Base-by-base conservation (phyloP, 2,797 vertebrate species). In the Gymnopithys bicolor region DNA sequence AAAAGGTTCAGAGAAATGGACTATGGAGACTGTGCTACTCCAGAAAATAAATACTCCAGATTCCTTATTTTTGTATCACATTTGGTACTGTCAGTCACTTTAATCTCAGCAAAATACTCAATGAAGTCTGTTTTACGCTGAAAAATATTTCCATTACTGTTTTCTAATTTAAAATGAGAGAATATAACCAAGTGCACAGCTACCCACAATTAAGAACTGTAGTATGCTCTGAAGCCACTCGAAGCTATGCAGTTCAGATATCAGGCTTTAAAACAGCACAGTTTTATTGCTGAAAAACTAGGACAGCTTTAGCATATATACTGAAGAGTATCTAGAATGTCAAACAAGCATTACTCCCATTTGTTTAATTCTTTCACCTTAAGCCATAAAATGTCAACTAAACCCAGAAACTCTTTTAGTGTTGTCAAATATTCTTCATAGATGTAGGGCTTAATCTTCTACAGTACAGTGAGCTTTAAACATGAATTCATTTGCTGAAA, bases 401-500 rank as follows among this genome's bases (percentile, higher is more conserved):
- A 96, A 94, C 39, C 30, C 45, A 82, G 66, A 92, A 87, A 83
- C 24, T 43, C 58, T 70, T 85, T 75, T 82, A 30, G 5, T 92
- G 43, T 93, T 87, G 48, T 91, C 66, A 95, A 55, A 95, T 64
- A 77, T 68, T 93, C 66, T 95, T 46, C 73, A 56, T 28, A 89
- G 76, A 95, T 56, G 15, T 46, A 89, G 30, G 35, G 13, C 32
- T 96, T 71, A 91, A 59, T 96, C 80, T 94, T 60, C n/a, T 49
- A 86, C 48, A 88, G 78, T 90, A 76, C 51, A 94, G 17, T 86
- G 43, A 96, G 58, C 60, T 97, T 95, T 90, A 96, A 96, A 95
- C 49, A 89, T 87, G 7, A 93, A 94, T 96, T 93, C 8, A 70
- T 96, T 96, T 96, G 41, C 80, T 92, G 45, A 95, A 97, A 96